Conservation (phyloP, 2,113 vertebrate genomes). For the Antigone vipio region DNA sequence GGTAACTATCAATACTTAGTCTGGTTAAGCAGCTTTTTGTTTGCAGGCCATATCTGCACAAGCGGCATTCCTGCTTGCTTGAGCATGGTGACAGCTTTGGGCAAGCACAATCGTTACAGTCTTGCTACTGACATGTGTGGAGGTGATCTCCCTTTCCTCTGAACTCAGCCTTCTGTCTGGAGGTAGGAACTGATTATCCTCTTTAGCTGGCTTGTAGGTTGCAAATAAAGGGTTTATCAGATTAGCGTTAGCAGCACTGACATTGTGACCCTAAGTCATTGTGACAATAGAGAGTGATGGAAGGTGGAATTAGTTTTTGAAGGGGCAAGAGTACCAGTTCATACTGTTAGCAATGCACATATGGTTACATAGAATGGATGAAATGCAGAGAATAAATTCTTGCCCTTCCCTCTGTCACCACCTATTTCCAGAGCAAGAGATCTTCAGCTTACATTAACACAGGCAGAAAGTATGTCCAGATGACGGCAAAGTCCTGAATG, state of each 20-base stretch:
- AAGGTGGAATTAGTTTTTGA: not conserved
- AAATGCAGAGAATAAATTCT: not conserved
- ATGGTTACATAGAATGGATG: not conserved
- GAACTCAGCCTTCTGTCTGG: not conserved
- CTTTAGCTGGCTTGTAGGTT: not conserved
- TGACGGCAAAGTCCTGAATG: not conserved
- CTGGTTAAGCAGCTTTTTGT: not conserved
- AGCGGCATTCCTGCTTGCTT: not conserved
- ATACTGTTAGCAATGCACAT: not conserved
- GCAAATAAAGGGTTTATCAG: not conserved
- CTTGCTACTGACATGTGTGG: not conserved
- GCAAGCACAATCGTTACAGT: not conserved
- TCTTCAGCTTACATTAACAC: not conserved
- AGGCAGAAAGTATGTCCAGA: not conserved
- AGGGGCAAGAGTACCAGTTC: not conserved
- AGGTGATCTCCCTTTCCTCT: not conserved
- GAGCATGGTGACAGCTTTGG: not conserved
- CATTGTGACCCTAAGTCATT: not conserved
- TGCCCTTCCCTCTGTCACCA: not conserved
- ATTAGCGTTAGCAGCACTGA: not conserved
- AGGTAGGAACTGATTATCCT: not conserved
- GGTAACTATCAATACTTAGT: not conserved
- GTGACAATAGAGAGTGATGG: not conserved
- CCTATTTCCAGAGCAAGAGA: not conserved
- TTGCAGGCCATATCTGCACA: not conserved